Evolutionary conservation across 1,140 invertebrate genomes (phyloP).

Genomic region (Philaenus spumarius): DNA sequence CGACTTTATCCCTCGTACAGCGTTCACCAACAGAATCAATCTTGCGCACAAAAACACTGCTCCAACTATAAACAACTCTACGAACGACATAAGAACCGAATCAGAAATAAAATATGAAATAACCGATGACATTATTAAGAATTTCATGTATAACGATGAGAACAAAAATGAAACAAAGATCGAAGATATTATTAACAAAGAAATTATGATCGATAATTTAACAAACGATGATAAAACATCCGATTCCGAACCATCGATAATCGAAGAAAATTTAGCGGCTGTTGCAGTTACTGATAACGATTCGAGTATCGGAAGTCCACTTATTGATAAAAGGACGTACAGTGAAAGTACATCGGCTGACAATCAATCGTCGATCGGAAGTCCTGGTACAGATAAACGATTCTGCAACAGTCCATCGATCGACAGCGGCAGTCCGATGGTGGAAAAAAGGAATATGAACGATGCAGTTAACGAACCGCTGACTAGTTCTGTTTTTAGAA

Average conservation of each 20-base stretch:
- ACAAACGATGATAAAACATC: background rate
- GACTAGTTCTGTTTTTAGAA: constrained; percentile 43
- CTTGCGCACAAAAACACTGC: background rate
- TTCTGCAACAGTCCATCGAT: constrained; percentile 1
- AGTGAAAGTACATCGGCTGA: constrained; percentile 9
- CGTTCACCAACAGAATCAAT: constrained; percentile 9
- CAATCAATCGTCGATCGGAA: constrained; percentile 8
- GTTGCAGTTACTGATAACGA: background rate
- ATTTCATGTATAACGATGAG: too few relatives aligned
- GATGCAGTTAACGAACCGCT: constrained; percentile 38
- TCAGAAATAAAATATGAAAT: too few relatives aligned
- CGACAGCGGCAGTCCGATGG: constrained; percentile 13
- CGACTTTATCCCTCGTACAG: constrained; percentile 16
- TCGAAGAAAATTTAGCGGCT: background rate
- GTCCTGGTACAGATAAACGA: background rate
- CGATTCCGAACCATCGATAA: background rate
- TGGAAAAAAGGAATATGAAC: constrained; percentile 9
- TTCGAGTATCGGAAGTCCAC: constrained; percentile 3
- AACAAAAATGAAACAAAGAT: background rate
- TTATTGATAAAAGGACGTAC: background rate
- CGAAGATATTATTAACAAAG: background rate
- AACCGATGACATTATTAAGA: too few relatives aligned
- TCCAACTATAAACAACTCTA: too few relatives aligned
- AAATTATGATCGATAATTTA: background rate
- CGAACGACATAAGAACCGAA: too few relatives aligned